These are phyloP conservation scores for Panopea generosa DNA, from an alignment of 2,888 invertebrate species.

Conservation along the genomic window DNA sequence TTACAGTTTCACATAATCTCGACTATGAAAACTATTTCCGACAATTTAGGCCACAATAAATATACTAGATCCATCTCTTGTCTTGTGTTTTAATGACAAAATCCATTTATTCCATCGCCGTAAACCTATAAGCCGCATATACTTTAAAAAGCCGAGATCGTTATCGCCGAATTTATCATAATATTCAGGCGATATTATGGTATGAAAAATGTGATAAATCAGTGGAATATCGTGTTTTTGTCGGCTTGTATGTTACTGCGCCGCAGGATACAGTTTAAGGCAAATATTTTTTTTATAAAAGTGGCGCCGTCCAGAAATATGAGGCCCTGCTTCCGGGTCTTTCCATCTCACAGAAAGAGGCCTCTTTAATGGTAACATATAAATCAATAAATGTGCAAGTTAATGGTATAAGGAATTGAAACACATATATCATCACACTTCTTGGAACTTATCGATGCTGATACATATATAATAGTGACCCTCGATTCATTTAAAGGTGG, in stretches of 20 bases:
- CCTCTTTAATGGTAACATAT: no score
- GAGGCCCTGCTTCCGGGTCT: background rate
- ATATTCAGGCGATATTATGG: constrained; percentile 50
- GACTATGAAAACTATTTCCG: no score
- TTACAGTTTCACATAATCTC: no score
- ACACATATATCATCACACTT: no score
- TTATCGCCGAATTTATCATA: constrained; percentile 50
- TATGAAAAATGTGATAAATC: constrained; percentile 57
- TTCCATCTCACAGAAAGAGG: no score
- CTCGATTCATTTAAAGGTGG: no score
- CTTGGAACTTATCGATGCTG: no score
- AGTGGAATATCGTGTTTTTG: constrained; percentile 50
- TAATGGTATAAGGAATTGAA: no score
- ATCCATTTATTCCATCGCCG: constrained; percentile 28
- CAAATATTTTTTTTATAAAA: constrained; percentile 41
- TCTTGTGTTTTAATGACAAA: constrained; percentile 35
- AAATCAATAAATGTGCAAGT: no score
- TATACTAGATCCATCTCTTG: background rate
- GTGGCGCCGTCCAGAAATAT: constrained; percentile 44
- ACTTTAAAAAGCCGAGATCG: constrained; percentile 11
- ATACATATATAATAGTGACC: no score
- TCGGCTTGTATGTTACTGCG: constrained; percentile 50
- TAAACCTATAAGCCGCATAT: constrained; percentile 13
- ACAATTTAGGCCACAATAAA: no score
- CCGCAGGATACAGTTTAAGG: constrained; percentile 31